These are phyloP conservation scores for Diadema setosum DNA, from an alignment of 35 echinoderm and acorn worm genomes.

Conservation along the genomic window DNA sequence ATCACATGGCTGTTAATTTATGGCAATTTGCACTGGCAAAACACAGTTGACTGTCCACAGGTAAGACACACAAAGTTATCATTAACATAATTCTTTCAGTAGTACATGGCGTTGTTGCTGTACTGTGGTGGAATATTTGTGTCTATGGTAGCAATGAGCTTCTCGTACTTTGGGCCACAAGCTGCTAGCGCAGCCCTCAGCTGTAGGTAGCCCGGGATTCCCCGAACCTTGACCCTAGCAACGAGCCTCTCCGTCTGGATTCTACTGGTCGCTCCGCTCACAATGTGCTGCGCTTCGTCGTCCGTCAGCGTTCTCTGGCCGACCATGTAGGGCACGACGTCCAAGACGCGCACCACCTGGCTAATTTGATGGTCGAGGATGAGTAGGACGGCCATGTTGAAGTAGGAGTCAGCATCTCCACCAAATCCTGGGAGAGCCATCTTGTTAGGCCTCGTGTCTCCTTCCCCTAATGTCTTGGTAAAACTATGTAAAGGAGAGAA, in stretches of 20 bases:
- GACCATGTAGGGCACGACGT: slow-evolving; percentile 5
- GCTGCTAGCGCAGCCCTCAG: neutral
- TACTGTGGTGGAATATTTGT: slow-evolving; percentile 3
- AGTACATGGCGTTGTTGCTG: neutral
- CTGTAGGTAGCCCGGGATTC: neutral
- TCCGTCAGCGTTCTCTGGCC: neutral
- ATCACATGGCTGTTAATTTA: no score
- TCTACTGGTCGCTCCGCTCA: neutral
- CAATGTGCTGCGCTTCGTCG: neutral
- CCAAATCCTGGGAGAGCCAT: neutral
- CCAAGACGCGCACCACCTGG: neutral
- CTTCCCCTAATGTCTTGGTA: no score
- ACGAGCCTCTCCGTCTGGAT: slow-evolving; percentile 2
- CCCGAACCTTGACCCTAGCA: neutral
- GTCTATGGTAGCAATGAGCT: slow-evolving; percentile 2
- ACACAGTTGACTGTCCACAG: no score
- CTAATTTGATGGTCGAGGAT: slow-evolving; percentile 14
- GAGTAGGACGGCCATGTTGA: slow-evolving; percentile 3
- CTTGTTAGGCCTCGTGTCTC: neutral
- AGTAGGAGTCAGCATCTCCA: neutral
- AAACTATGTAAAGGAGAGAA: no score
- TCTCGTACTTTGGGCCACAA: neutral
- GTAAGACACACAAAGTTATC: no score
- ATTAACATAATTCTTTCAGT: neutral
- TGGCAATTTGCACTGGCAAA: no score